phyloP scores from a whole-genome alignment of 2,113 vertebrate genomes.

The Drymodes brunneopygia region DNA sequence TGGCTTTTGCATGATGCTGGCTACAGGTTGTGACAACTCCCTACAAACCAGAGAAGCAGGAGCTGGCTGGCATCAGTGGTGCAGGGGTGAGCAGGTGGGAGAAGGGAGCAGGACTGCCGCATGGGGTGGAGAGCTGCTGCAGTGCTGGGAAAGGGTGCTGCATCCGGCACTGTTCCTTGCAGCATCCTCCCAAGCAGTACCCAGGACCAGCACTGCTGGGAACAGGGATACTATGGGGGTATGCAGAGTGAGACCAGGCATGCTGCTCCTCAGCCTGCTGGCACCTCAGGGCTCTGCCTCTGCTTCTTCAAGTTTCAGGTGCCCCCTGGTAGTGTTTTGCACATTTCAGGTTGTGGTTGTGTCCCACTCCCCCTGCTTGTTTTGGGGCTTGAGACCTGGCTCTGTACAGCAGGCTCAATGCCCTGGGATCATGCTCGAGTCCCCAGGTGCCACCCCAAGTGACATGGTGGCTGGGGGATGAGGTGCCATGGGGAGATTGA shows the following conservation, averaged over 20 bases:
- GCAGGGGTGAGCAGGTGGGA: background rate
- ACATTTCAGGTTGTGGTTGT: background rate
- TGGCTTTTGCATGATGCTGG: background rate
- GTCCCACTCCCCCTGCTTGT: background rate
- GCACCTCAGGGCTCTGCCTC: background rate
- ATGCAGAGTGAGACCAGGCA: background rate
- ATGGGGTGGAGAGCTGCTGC: accelerated
- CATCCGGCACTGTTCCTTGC: background rate
- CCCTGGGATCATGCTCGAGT: background rate
- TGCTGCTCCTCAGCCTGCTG: background rate
- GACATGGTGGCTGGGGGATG: background rate
- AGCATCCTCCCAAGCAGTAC: background rate
- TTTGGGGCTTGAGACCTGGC: background rate
- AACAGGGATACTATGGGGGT: background rate
- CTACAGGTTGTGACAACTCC: background rate
- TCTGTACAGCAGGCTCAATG: background rate
- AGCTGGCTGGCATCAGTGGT: background rate
- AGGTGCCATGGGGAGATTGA: accelerated
- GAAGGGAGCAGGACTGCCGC: background rate
- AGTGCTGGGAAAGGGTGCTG: background rate
- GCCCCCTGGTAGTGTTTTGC: background rate
- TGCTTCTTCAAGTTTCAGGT: background rate
- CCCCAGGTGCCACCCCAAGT: background rate
- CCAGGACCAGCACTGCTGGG: background rate
- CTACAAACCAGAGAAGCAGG: background rate